Conservation (phyloP, 2,113 vertebrate species). For the Pelusios castaneus region DNA sequence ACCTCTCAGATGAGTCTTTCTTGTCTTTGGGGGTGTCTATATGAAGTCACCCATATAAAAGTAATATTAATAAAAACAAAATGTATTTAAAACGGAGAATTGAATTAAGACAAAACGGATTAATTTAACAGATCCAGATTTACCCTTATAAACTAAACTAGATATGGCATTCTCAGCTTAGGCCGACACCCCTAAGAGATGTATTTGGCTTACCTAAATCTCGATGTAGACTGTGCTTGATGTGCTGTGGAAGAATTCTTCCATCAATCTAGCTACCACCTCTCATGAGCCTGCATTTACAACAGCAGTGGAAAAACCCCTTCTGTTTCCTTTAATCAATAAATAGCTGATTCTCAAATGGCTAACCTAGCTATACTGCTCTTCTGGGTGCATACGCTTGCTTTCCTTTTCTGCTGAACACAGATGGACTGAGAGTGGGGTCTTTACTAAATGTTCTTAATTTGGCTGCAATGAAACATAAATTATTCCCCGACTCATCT, state of each 20-base stretch:
- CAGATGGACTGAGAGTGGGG: accelerated
- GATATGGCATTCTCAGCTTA: neutral
- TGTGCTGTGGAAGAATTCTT: no score
- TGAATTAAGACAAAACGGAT: neutral
- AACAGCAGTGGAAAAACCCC: no score
- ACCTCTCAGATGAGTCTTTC: neutral
- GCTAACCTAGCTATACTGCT: neutral
- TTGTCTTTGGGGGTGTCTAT: neutral
- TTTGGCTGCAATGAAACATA: neutral
- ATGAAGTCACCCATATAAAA: accelerated
- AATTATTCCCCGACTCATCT: neutral
- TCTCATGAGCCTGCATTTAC: no score
- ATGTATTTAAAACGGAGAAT: neutral
- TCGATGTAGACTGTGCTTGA: no score
- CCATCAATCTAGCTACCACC: no score
- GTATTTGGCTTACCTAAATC: no score
- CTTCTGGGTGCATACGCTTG: neutral
- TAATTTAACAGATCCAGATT: neutral
- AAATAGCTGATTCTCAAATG: neutral
- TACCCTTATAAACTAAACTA: neutral
- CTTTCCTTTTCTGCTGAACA: neutral
- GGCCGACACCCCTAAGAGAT: neutral
- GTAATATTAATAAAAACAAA: neutral
- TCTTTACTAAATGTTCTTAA: neutral
- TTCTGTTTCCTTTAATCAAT: neutral